These are phyloP conservation scores for Cololabis saira DNA, from an alignment of 2,113 vertebrate genomes.

Conservation along the genomic window DNA sequence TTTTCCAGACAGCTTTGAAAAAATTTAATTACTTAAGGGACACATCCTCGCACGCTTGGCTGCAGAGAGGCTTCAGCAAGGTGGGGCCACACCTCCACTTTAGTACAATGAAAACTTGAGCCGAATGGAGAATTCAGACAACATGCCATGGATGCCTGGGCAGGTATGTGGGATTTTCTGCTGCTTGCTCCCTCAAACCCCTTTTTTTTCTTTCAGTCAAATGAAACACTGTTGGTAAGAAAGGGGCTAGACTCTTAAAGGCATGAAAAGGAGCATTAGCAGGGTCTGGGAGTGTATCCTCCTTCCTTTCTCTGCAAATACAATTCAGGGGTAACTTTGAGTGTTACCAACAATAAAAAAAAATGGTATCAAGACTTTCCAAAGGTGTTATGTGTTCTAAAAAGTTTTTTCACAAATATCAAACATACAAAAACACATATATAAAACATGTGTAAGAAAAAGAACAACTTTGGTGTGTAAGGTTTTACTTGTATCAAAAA, in stretches of 20 bases:
- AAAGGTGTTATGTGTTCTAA: slow-evolving; percentile 18
- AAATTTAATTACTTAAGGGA: slow-evolving; percentile 28
- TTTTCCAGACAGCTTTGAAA: slow-evolving; percentile 24
- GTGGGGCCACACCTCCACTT: slow-evolving; percentile 63
- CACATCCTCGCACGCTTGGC: slow-evolving; percentile 39
- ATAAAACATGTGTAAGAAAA: too few species aligned
- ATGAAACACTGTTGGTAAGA: slow-evolving; percentile 3
- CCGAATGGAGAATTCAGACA: slow-evolving; percentile 67
- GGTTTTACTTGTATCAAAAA: too few species aligned
- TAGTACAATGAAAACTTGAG: slow-evolving; percentile 52
- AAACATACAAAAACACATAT: too few species aligned
- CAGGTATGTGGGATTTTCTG: slow-evolving; percentile 74
- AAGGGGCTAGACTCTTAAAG: slow-evolving; percentile 39
- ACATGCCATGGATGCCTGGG: slow-evolving; percentile 73
- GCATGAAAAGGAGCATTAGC: slow-evolving; percentile 27
- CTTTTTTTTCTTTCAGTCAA: slow-evolving; percentile 22
- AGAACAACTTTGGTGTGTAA: too few species aligned
- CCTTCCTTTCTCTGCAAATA: slow-evolving; percentile 27
- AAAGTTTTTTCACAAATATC: too few species aligned
- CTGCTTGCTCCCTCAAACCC: slow-evolving; percentile 43
- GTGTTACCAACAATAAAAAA: slow-evolving; percentile 27
- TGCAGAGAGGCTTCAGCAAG: slow-evolving; percentile 65
- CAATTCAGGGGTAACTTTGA: slow-evolving; percentile 36
- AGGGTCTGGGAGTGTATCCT: slow-evolving; percentile 24
- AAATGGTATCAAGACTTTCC: slow-evolving; percentile 14